Percentiles rank a stretch among this genome's conserved stretches.
phyloP scores from a whole-genome alignment of 2,113 vertebrate genomes.

The Eurystomus gularis region DNA sequence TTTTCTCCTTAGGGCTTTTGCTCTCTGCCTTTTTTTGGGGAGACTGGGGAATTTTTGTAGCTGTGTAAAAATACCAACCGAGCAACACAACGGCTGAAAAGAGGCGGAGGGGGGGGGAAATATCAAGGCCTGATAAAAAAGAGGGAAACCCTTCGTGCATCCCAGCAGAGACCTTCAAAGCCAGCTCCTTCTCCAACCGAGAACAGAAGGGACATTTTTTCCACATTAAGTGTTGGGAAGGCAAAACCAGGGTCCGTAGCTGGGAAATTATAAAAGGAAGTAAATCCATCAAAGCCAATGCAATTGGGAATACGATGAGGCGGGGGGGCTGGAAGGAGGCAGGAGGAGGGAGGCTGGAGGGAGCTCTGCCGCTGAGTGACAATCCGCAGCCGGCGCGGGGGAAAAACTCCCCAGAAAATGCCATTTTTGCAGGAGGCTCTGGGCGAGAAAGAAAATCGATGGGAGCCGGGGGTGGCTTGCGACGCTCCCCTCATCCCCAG shows the following conservation, averaged over 20 bases:
- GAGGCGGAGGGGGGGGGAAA: fast-evolving
- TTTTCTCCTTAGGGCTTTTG: background rate
- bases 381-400: slow-evolving; percentile 73
- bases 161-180: background rate
- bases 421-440: slow-evolving; percentile 72
- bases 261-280: slow-evolving; percentile 83
- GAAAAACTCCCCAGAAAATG: slow-evolving; percentile 72
- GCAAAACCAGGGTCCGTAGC: slow-evolving; percentile 73
- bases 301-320: slow-evolving; percentile 77
- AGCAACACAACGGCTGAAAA: background rate
- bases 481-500: background rate
- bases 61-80: background rate
- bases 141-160: background rate
- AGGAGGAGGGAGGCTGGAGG: slow-evolving; percentile 74
- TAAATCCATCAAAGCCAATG: slow-evolving; percentile 79
- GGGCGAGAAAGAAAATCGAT: slow-evolving; percentile 65
- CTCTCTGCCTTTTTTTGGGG: background rate
- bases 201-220: slow-evolving; percentile 14
- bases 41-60: fast-evolving
- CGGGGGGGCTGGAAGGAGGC: slow-evolving; percentile 66
- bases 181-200: background rate
- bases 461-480: slow-evolving; percentile 36
- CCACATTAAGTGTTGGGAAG: slow-evolving; percentile 63
- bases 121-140: background rate
- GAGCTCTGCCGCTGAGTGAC: slow-evolving; percentile 80